Conservation (phyloP, 2,888 invertebrate genomes). For the Sipha maydis region DNA sequence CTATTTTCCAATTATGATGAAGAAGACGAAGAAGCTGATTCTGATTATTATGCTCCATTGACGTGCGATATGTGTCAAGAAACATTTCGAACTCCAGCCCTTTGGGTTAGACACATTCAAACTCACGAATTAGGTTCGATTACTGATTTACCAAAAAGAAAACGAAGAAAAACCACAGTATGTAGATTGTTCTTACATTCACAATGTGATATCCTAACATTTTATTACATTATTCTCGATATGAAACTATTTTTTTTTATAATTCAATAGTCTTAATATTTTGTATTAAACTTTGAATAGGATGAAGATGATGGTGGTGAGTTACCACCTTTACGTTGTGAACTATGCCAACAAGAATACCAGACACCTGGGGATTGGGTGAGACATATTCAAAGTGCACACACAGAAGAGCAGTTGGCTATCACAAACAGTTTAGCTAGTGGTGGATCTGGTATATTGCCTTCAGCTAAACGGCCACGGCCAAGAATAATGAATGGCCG, state of each 20-base stretch:
- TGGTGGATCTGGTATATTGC: constrained; percentile 55
- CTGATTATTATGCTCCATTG: constrained; percentile 75
- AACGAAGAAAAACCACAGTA: constrained; percentile 64
- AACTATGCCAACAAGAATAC: constrained; percentile 85
- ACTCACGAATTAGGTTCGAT: constrained; percentile 70
- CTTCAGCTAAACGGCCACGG: constrained; percentile 47
- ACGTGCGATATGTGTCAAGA: constrained; percentile 86
- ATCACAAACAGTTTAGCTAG: constrained; percentile 63
- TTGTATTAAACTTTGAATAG: constrained; percentile 69
- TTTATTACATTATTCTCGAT: neutral
- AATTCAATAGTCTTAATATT: neutral
- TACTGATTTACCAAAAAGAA: constrained; percentile 65
- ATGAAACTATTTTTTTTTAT: neutral
- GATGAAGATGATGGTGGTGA: constrained; percentile 68
- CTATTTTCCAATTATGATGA: constrained; percentile 63
- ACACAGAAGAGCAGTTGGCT: constrained; percentile 74
- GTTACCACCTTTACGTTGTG: constrained; percentile 70
- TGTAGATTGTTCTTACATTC: constrained; percentile 2
- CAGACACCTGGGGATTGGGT: constrained; percentile 85
- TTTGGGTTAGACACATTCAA: constrained; percentile 86
- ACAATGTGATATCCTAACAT: neutral
- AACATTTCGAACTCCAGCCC: constrained; percentile 83
- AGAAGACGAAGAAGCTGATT: constrained; percentile 67
- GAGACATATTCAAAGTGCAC: constrained; percentile 82
- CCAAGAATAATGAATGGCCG: constrained; percentile 63